Percentiles rank a stretch among this genome's conserved stretches.
phyloP scores from a whole-genome alignment of 92 coral and sea anemone species.

The Phymanthus crucifer region DNA sequence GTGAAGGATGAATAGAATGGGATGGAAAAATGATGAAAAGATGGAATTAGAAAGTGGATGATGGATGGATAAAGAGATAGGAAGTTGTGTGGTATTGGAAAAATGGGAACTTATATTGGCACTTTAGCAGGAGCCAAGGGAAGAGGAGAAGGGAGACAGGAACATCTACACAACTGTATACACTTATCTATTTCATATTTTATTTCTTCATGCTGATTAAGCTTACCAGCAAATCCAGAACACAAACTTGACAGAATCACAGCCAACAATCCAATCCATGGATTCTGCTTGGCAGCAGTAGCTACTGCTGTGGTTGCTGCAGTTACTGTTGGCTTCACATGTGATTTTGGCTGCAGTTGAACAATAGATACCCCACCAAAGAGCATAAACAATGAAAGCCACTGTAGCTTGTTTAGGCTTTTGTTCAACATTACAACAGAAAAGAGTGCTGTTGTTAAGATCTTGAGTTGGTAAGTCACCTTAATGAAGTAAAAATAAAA shows the following conservation, averaged over 20 bases:
- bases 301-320: slow-evolving; percentile 14
- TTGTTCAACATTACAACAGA: slow-evolving; percentile 90
- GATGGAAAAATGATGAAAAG: too few species aligned
- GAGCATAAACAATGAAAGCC: slow-evolving; percentile 84
- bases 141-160: background rate
- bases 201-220: too few species aligned
- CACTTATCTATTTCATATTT: too few species aligned
- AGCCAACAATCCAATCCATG: slow-evolving; percentile 78
- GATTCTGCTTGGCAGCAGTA: slow-evolving; percentile 57
- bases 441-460: slow-evolving; percentile 91
- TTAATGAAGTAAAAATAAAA: slow-evolving; percentile 18
- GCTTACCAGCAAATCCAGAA: slow-evolving; percentile 95
- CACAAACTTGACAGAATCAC: slow-evolving; percentile 88
- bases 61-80: too few species aligned
- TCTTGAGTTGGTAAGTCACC: slow-evolving; percentile 94
- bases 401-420: slow-evolving; percentile 82
- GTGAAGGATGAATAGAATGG: too few species aligned
- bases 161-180: background rate
- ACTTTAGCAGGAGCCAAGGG: background rate
- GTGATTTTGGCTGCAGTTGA: slow-evolving; percentile 66
- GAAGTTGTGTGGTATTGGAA: too few species aligned
- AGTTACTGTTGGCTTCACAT: slow-evolving; percentile 15
- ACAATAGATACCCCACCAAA: slow-evolving; percentile 92
- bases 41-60: too few species aligned
- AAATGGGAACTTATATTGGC: too few species aligned